Conservation (phyloP, 2,797 vertebrate genomes). For the Microchirus variegatus region DNA sequence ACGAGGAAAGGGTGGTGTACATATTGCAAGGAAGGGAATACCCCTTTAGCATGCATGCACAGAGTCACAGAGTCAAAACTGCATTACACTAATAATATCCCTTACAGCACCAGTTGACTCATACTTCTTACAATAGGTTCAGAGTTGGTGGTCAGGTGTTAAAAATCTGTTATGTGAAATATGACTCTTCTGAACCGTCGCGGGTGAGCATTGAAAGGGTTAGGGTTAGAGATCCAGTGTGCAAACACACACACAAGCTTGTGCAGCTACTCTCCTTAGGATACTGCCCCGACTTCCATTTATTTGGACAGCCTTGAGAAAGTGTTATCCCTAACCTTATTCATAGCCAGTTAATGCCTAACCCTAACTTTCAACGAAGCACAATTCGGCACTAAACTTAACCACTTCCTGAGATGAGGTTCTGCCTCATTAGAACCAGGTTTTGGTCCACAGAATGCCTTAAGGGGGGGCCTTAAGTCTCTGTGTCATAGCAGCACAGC, state of each 20-base stretch:
- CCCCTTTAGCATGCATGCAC: not conserved
- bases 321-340: too few species aligned
- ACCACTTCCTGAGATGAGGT: too few species aligned
- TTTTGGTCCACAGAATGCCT: too few species aligned
- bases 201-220: conserved; percentile 31
- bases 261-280: not conserved
- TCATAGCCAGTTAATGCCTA: too few species aligned
- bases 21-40: too few species aligned
- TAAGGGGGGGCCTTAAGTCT: too few species aligned
- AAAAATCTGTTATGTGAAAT: conserved; percentile 38
- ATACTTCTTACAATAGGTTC: conserved; percentile 8
- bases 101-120: conserved; percentile 17
- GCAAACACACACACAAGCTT: not conserved
- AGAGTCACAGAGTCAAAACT: conserved; percentile 5
- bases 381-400: too few species aligned
- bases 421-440: too few species aligned
- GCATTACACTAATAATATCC: not conserved
- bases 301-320: not conserved
- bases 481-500: too few species aligned
- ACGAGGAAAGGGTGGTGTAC: too few species aligned
- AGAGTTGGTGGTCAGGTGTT: conserved; percentile 10
- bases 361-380: too few species aligned
- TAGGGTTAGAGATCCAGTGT: too few species aligned
- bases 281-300: not conserved
- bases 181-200: conserved; percentile 34